These are phyloP conservation scores for Acanthoscelides obtectus DNA, from an alignment of 2,888 invertebrate genomes.

Conservation along the genomic window DNA sequence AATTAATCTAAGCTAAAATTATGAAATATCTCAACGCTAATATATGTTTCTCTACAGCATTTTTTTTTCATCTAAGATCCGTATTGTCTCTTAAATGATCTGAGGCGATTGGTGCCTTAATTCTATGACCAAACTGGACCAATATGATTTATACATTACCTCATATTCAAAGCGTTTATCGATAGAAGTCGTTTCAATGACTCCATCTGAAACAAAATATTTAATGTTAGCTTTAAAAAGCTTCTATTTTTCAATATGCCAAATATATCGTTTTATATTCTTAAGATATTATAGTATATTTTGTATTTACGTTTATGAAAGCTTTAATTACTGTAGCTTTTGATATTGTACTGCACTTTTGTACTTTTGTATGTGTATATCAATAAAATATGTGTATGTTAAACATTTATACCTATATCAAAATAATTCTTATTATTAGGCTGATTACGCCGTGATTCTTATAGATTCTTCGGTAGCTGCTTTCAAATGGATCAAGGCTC, in stretches of 20 bases:
- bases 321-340: slow-evolving; percentile 13
- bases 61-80: no score
- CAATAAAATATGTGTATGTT: background rate
- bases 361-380: background rate
- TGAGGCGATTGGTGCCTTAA: background rate
- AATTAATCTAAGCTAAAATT: no score
- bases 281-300: slow-evolving; percentile 8
- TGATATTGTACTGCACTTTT: background rate
- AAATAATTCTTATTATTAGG: no score
- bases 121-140: background rate
- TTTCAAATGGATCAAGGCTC: no score
- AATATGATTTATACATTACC: slow-evolving; percentile 13
- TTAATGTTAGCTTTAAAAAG: background rate
- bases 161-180: slow-evolving; percentile 8
- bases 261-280: slow-evolving; percentile 11
- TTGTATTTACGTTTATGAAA: slow-evolving; percentile 7
- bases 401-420: no score
- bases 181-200: slow-evolving; percentile 13
- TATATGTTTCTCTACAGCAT: no score
- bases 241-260: slow-evolving; percentile 6
- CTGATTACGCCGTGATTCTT: no score
- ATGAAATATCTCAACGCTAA: no score
- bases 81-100: background rate
- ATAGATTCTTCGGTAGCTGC: no score
- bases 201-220: slow-evolving; percentile 20